A percentile compares a stretch with the other conserved stretches of the same genome.
These are phyloP conservation scores for Coilia nasus DNA, from an alignment of 2,797 vertebrate species.

Conservation along the genomic window DNA sequence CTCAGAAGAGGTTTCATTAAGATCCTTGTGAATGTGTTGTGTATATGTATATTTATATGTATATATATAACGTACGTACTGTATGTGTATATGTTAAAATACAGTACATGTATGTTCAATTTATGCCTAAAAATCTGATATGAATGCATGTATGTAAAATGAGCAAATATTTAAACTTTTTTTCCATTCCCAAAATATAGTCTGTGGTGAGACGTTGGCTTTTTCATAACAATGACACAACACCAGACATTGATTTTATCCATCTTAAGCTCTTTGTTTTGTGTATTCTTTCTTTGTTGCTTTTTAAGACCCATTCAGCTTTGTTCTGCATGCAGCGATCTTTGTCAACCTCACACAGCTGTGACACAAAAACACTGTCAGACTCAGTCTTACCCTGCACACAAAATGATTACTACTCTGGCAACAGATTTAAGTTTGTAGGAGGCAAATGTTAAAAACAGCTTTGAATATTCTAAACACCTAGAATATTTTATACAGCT, in stretches of 20 bases:
- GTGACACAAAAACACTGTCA: conserved; percentile 3
- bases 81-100: too few species aligned
- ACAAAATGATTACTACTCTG: not conserved
- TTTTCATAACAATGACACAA: not conserved
- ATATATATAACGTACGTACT: too few species aligned
- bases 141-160: too few species aligned
- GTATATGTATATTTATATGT: too few species aligned
- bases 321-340: not conserved
- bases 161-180: too few species aligned
- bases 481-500: too few species aligned
- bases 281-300: not conserved
- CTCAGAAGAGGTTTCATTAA: too few species aligned
- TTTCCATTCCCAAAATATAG: too few species aligned
- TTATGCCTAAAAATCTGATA: too few species aligned
- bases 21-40: too few species aligned
- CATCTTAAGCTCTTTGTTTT: not conserved
- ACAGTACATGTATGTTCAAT: too few species aligned
- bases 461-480: not conserved
- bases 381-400: not conserved
- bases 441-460: not conserved
- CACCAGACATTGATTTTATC: not conserved
- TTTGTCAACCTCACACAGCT: not conserved
- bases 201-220: too few species aligned
- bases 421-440: not conserved
- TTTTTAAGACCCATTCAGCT: not conserved